Base-by-base conservation (phyloP, 2,888 invertebrate genomes). In the Heteromurus nitidus region DNA sequence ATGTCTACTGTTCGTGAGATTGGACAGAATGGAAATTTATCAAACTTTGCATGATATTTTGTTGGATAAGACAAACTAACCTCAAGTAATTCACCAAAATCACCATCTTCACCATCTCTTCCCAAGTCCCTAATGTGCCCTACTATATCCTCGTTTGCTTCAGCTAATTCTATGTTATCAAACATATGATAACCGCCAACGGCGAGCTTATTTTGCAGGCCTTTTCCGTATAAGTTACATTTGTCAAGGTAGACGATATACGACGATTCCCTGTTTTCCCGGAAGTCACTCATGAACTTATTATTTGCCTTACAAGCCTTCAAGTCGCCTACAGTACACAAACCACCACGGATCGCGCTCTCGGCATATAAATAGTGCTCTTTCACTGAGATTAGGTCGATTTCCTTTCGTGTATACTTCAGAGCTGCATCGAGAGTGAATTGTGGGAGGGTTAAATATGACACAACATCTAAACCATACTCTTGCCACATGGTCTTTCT, bases 21-120 rank as follows among this genome's bases (percentile, higher is more conserved):
- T 3, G 82, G 82, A 2, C n/a, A 24, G 5, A 74, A 76, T 0
- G 82, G 82, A n/a, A 55, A 42, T 18, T 22, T 16, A 22, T 72
- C 67, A 55, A 64, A 76, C 1, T 72, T n/a, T 22, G 76, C 82
- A 60, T 82, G 82, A 18, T 20, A 20, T 16, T 64, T 30, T 9
- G 26, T n/a, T n/a, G 70, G 72, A 44, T 60, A 76, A 0, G 16
- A 16, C 0, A 76, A 28, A 0, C 5, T 13, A 1, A 72, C 72
- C 11, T 82, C 80, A 7, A 60, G 26, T 11, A 80, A 20, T 2
- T 20, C 18, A 0, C 80, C 74, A 22, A 0, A 24, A 26, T 60
- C 60, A 24, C 3, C 1, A 44, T 42, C 16, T 1, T 65, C 44
- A n/a, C n/a, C n/a, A n/a, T n/a, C n/a, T n/a, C n/a, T n/a, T n/a